Percentiles rank a stretch among this genome's conserved stretches.
Conservation (phyloP, 2,888 invertebrate genomes). For the Drosophila anomelani region DNA sequence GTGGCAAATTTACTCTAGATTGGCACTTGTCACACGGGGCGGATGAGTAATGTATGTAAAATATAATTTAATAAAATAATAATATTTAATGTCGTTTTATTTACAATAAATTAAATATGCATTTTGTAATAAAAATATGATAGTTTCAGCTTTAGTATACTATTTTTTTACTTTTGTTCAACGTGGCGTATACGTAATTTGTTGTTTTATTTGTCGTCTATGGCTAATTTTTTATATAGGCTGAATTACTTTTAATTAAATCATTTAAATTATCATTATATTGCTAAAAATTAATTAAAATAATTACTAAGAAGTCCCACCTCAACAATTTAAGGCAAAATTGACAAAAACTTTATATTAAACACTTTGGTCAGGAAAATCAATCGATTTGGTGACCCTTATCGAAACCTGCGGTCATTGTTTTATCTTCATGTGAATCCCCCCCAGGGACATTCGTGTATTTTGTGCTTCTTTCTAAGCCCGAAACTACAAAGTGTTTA, state of each 20-base stretch:
- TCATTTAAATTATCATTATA: background rate
- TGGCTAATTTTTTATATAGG: background rate
- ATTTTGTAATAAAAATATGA: background rate
- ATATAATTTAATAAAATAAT: background rate
- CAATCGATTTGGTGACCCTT: conserved; percentile 8
- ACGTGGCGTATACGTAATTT: background rate
- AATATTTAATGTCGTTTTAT: background rate
- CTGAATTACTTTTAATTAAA: background rate
- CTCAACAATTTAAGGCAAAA: background rate
- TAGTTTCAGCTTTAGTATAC: background rate
- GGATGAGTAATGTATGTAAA: conserved; percentile 25
- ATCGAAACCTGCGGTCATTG: background rate
- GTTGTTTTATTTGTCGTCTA: too few relatives aligned
- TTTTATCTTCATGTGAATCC: conserved; percentile 20
- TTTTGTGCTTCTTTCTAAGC: conserved; percentile 39
- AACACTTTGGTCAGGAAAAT: background rate
- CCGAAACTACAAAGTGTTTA: conserved; percentile 48
- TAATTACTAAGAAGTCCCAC: background rate
- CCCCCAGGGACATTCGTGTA: conserved; percentile 34
- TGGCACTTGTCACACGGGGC: conserved; percentile 36
- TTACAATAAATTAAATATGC: background rate
- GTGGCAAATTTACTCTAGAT: conserved; percentile 33
- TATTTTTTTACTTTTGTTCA: background rate
- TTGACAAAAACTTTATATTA: background rate
- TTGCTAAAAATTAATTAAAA: background rate